Percentiles rank a stretch among this genome's conserved stretches.
Conservation (phyloP, 2,113 vertebrate species). For the Phalacrocorax aristotelis region DNA sequence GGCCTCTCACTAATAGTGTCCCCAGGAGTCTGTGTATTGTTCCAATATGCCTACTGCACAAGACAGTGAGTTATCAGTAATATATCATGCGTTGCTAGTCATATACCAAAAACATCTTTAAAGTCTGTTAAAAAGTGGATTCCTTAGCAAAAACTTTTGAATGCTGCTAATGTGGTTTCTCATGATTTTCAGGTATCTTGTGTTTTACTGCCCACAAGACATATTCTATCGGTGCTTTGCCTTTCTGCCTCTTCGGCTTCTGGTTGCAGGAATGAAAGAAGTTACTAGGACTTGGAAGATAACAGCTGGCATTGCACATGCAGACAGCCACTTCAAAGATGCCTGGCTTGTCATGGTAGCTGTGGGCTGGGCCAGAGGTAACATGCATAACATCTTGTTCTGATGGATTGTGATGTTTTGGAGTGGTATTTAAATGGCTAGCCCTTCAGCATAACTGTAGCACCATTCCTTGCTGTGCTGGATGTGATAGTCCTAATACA, state of each 20-base stretch:
- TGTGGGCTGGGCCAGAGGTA: constrained; percentile 96
- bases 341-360: constrained; percentile 91
- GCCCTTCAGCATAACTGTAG: background rate
- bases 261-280: constrained; percentile 93
- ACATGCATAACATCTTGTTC: background rate
- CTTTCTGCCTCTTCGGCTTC: constrained; percentile 82
- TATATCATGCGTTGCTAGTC: background rate
- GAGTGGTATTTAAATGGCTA: background rate
- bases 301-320: constrained; percentile 84
- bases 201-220: constrained; percentile 92
- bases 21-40: background rate
- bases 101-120: background rate
- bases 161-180: background rate
- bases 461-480: background rate
- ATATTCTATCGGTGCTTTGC: constrained; percentile 78
- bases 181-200: constrained; percentile 85
- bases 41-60: background rate
- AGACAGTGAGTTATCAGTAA: background rate
- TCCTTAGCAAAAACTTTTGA: background rate
- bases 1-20: no score
- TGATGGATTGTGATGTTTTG: constrained; percentile 17
- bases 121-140: background rate
- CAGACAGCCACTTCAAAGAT: constrained; percentile 85
- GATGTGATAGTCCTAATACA: background rate
- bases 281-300: constrained; percentile 96